Conservation (phyloP, 2,888 invertebrate genomes). For the Eurytoma californica region DNA sequence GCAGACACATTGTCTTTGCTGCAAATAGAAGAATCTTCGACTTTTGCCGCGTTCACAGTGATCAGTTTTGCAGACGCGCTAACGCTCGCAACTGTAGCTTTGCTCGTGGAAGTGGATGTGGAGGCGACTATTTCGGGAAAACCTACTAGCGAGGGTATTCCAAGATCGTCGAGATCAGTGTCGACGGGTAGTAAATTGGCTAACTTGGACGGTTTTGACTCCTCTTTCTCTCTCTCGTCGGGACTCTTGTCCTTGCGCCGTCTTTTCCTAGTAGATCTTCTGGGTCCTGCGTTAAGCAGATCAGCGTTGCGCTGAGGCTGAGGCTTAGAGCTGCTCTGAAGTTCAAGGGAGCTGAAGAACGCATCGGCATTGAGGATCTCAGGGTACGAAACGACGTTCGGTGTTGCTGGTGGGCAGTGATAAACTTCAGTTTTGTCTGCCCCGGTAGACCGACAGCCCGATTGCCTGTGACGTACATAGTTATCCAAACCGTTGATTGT, state of each 20-base stretch:
- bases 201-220: conserved; percentile 66
- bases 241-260: conserved; percentile 61
- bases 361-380: conserved; percentile 84
- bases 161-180: conserved; percentile 70
- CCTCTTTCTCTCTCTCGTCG: conserved; percentile 56
- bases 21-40: neutral
- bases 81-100: conserved; percentile 39
- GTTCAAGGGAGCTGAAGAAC: conserved; percentile 89
- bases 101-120: conserved; percentile 54
- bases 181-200: conserved; percentile 69
- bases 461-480: conserved; percentile 89
- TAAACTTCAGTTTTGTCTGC: conserved; percentile 57
- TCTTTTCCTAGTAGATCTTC: conserved; percentile 60
- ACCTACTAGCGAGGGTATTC: conserved; percentile 71
- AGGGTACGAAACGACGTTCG: conserved; percentile 74
- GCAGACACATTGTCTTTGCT: neutral
- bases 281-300: conserved; percentile 58
- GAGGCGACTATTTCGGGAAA: conserved; percentile 71
- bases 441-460: conserved; percentile 77
- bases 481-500: conserved; percentile 90
- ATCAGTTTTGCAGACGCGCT: neutral
- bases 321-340: conserved; percentile 82
- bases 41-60: neutral
- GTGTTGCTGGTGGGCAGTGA: conserved; percentile 63
- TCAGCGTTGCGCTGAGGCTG: conserved; percentile 65